A percentile compares a stretch with the other conserved stretches of the same genome.
Evolutionary conservation across 2,888 invertebrate species (phyloP).

Genomic region (Apodemia duryi): DNA sequence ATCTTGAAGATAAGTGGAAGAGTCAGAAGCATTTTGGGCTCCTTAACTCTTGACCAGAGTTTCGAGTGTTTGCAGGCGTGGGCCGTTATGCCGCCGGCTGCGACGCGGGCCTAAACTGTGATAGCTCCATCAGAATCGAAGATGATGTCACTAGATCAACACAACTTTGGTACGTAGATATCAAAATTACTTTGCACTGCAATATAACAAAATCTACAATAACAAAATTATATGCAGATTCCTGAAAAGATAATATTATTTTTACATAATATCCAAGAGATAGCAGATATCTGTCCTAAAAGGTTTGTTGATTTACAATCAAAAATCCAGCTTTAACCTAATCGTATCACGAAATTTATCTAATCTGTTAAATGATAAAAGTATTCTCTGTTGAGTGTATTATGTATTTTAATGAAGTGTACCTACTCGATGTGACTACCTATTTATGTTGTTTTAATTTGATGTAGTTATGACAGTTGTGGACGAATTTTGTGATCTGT

Average conservation of each 20-base stretch:
- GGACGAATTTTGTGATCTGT: constrained; percentile 80
- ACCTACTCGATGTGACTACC: constrained; percentile 5
- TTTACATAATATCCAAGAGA: not conserved
- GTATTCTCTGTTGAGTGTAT: constrained; percentile 4
- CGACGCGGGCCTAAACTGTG: no score
- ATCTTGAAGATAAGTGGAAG: no score
- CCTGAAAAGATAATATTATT: not conserved
- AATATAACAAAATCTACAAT: no score
- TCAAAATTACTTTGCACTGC: no score
- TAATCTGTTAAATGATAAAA: constrained; percentile 11
- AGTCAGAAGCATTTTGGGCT: no score
- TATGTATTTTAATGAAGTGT: constrained; percentile 12
- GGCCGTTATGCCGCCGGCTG: no score
- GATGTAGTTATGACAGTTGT: constrained; percentile 44
- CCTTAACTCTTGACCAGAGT: no score
- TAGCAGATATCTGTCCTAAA: constrained; percentile 5
- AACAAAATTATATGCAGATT: not conserved
- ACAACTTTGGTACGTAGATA: no score
- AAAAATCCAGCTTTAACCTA: constrained; percentile 5
- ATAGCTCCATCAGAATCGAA: no score
- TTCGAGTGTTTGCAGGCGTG: no score
- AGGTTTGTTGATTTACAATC: constrained; percentile 8
- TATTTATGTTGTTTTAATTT: not conserved
- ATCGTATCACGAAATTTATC: constrained; percentile 7
- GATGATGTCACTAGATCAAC: no score